phyloP scores from a whole-genome alignment of 1,140 invertebrate species.

The Ectropis grisescens region DNA sequence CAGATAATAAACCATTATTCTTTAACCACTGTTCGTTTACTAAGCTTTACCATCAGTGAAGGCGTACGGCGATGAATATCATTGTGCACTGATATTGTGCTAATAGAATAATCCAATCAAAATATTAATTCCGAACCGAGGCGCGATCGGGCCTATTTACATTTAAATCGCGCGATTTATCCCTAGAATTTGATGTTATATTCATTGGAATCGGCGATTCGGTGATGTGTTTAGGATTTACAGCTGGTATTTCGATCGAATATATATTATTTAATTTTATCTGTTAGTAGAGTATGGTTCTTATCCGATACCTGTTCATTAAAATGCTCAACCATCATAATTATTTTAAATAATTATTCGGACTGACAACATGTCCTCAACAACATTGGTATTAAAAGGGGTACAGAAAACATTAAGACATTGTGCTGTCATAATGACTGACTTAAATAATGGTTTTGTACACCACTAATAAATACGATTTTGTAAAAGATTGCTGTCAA shows the following conservation, averaged over 20 bases:
- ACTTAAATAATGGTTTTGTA: not conserved
- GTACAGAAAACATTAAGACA: not conserved
- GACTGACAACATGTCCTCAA: no score
- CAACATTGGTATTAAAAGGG: not conserved
- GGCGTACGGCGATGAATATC: slow-evolving; percentile 25
- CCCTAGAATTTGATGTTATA: slow-evolving; percentile 39
- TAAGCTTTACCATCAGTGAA: no score
- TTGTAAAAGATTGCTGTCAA: not conserved
- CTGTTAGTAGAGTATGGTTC: not conserved
- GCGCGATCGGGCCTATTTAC: slow-evolving; percentile 43
- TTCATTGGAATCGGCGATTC: no score
- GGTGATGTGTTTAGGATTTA: no score
- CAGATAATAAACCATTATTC: no score
- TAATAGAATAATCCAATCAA: slow-evolving; percentile 66
- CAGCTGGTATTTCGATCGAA: not conserved
- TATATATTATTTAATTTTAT: not conserved
- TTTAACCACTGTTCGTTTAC: no score
- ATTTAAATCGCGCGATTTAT: slow-evolving; percentile 49
- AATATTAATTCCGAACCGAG: slow-evolving; percentile 60
- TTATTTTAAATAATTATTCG: no score
- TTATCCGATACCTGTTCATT: not conserved
- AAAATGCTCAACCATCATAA: not conserved
- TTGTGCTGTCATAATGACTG: not conserved
- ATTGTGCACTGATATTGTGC: slow-evolving; percentile 47
- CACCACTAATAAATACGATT: not conserved